Percentiles rank a stretch among this genome's conserved stretches.
Conservation (phyloP, 2,797 vertebrate genomes). For the Sebastes diploproa region DNA sequence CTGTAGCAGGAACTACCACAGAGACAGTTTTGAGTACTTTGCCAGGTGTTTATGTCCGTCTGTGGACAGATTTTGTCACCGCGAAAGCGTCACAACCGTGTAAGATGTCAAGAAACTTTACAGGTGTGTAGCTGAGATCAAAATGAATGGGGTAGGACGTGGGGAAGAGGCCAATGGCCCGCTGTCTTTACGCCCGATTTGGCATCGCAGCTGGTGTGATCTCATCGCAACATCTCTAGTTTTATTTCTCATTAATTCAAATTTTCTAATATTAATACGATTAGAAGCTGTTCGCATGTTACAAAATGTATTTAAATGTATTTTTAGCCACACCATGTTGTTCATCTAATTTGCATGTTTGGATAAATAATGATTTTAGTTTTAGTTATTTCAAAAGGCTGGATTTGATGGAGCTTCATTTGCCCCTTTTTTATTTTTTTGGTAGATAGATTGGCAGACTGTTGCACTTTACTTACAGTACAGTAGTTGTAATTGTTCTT, state of each 20-base stretch:
- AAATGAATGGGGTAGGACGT: background rate
- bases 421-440: background rate
- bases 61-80: background rate
- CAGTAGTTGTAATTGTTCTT: slow-evolving; percentile 1
- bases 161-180: accelerated
- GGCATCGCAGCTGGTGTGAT: background rate
- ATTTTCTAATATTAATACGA: background rate
- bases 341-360: background rate
- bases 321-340: background rate
- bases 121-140: background rate
- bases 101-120: background rate
- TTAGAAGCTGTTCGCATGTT: background rate
- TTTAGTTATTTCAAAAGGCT: background rate
- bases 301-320: background rate
- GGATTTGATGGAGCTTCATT: background rate
- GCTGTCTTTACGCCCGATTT: background rate
- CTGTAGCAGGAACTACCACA: no score
- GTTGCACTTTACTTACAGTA: background rate
- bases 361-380: background rate
- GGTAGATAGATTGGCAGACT: background rate
- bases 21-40: no score
- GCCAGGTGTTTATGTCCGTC: no score
- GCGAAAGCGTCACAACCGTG: background rate
- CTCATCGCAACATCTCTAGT: background rate
- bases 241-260: background rate